Evolutionary conservation across 2,113 vertebrate genomes (phyloP), one percentile per base, ranked within the genome.

Genomic region (Oriolus oriolus): DNA sequence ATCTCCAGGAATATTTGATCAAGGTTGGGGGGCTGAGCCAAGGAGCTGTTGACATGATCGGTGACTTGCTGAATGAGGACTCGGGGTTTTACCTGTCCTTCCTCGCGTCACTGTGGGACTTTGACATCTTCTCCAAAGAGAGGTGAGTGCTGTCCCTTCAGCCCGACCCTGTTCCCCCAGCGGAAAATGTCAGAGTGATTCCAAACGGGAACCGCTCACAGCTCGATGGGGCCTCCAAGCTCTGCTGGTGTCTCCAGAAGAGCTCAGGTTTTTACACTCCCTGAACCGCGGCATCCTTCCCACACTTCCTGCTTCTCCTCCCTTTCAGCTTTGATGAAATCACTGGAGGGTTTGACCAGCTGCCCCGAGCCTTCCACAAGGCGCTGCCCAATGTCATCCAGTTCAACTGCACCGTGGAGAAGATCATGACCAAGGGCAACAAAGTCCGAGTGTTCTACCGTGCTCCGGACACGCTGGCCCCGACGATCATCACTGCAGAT

Each of bases 41-140:
- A 20, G 97, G 85, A 49, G 97, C 96, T 1, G 84, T 98, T 1
- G 33, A 95, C 7, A 96, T 98, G 97, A 97, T 97, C 0, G 92
- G 95, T 1, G 97, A 97, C 45, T 0, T 98, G 57, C 4, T 97
- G 93, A 97, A 97, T 0, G 93, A 97, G 31, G 91, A 97, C 21
- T 45, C 83, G 0, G 95, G 96, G 5, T 96, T 95, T 56, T 95
- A 89, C 13, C 81, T 95, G 6, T 98, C 96, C 21, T 75, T 97
- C 64, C 84, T 97, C 2, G 27, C 73, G 80, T 97, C 97, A 0
- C 63, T 97, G n/a, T 41, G n/a, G 73, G 31, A 22, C 8, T 91
- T 68, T 1, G n/a, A 33, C 4, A 1, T 63, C 88, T 94, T 97
- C 90, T 68, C 73, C 9, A 3, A 26, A 0, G 44, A 96, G 1